Conservation (phyloP, 2,888 invertebrate species). For the Nemoura dubitans region DNA sequence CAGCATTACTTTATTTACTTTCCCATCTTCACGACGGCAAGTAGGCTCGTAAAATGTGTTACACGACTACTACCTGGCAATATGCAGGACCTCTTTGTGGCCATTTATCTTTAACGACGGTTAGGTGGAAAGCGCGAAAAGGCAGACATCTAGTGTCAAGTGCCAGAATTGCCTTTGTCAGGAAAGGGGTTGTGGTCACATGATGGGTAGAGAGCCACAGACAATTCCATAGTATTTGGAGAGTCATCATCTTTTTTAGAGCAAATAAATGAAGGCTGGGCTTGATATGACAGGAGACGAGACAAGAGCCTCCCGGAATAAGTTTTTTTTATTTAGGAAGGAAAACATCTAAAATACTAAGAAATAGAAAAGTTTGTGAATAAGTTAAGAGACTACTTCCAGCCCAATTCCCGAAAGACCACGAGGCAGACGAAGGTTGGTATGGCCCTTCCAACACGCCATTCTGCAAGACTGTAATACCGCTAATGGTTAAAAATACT, state of each 20-base stretch:
- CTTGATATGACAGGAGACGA: too few species aligned
- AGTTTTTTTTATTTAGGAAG: too few species aligned
- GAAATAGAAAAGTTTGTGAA: neutral
- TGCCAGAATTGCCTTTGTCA: too few species aligned
- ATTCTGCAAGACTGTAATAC: neutral
- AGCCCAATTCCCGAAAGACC: neutral
- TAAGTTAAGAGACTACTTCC: neutral
- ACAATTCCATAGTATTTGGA: too few species aligned
- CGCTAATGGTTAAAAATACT: constrained; percentile 4
- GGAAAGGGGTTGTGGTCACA: too few species aligned
- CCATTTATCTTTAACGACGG: neutral
- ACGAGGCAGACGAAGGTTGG: neutral
- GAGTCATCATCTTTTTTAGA: too few species aligned
- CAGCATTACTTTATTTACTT: neutral
- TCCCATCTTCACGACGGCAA: neutral
- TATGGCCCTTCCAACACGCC: neutral
- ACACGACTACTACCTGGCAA: neutral
- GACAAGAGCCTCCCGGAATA: too few species aligned
- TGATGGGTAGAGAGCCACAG: too few species aligned
- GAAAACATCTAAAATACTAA: neutral
- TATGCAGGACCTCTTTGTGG: neutral
- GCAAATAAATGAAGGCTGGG: too few species aligned
- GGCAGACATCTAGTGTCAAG: too few species aligned
- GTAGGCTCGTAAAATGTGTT: constrained; percentile 3
- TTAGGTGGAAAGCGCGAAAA: neutral